Percentiles rank a stretch among this genome's conserved stretches.
Conservation (phyloP, 2,888 invertebrate genomes). For the Iphiclides podalirius region DNA sequence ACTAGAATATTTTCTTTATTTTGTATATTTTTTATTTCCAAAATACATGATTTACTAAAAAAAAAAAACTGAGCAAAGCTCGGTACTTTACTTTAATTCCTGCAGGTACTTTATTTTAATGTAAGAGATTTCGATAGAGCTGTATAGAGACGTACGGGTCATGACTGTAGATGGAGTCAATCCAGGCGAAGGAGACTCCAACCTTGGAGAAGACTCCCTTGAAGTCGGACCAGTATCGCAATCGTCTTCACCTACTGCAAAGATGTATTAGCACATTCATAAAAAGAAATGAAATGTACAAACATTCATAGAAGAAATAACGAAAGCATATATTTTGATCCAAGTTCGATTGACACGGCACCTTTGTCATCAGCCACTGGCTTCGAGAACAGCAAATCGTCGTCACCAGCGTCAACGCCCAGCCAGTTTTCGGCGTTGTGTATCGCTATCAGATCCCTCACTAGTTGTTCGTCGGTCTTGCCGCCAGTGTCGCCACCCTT, state of each 20-base stretch:
- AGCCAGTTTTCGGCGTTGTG: slow-evolving; percentile 98
- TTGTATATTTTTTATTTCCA: too few species aligned
- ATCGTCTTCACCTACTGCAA: slow-evolving; percentile 80
- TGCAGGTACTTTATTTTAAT: too few species aligned
- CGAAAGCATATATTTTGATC: too few species aligned
- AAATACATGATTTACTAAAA: too few species aligned
- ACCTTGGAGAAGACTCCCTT: slow-evolving; percentile 86
- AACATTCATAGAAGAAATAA: too few species aligned
- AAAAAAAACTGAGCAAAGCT: too few species aligned
- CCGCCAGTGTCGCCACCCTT: slow-evolving; percentile 93
- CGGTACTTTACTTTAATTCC: too few species aligned
- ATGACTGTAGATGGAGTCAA: slow-evolving; percentile 68
- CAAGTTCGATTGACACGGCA: too few species aligned
- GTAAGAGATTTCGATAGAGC: too few species aligned
- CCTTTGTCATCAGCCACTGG: slow-evolving; percentile 84
- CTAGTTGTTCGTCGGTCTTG: slow-evolving; percentile 93
- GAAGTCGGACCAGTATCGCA: slow-evolving; percentile 83
- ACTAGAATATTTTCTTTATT: too few species aligned
- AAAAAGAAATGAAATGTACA: too few species aligned
- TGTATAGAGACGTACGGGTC: slow-evolving; percentile 72
- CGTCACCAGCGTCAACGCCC: slow-evolving; percentile 93
- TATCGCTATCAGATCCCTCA: slow-evolving; percentile 92
- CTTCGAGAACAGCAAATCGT: slow-evolving; percentile 91
- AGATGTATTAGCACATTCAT: slow-evolving; percentile 1
- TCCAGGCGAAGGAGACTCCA: slow-evolving; percentile 82